These are phyloP conservation scores for Drosophila pectinifera DNA, from an alignment of 1,140 invertebrate genomes.

Conservation along the genomic window DNA sequence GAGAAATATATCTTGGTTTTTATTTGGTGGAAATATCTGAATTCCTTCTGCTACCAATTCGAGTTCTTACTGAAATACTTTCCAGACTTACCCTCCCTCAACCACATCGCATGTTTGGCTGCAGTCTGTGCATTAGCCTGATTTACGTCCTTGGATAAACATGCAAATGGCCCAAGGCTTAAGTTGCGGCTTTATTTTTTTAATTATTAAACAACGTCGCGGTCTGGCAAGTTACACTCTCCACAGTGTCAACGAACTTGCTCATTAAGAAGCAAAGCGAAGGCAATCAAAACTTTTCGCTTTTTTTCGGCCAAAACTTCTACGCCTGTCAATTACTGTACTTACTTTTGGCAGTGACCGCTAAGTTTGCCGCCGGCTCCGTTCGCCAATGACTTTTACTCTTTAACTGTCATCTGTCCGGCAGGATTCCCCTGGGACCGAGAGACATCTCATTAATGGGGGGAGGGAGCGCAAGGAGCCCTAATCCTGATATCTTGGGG, in stretches of 20 bases:
- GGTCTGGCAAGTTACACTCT: slow-evolving; percentile 40
- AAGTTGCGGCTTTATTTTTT: slow-evolving; percentile 47
- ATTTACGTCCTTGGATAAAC: slow-evolving; percentile 58
- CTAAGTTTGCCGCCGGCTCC: slow-evolving; percentile 38
- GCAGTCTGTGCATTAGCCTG: slow-evolving; percentile 65
- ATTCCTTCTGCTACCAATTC: too few species aligned
- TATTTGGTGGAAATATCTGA: not conserved
- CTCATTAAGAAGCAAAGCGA: slow-evolving; percentile 57
- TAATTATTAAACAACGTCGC: slow-evolving; percentile 73
- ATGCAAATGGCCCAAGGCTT: slow-evolving; percentile 62
- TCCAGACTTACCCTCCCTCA: not conserved
- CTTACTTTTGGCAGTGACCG: slow-evolving; percentile 27
- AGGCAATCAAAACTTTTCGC: slow-evolving; percentile 68
- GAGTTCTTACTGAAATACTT: not conserved
- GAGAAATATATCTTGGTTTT: not conserved
- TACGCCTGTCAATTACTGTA: slow-evolving; percentile 66
- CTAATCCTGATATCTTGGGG: not conserved
- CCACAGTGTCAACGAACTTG: slow-evolving; percentile 52
- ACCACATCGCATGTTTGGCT: slow-evolving; percentile 67
- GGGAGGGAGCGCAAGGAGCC: slow-evolving; percentile 1
- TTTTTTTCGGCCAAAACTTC: slow-evolving; percentile 46
- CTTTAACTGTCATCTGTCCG: slow-evolving; percentile 70
- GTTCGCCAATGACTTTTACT: slow-evolving; percentile 73
- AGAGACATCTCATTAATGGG: slow-evolving; percentile 39
- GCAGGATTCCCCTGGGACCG: slow-evolving; percentile 49